A percentile compares a stretch with the other conserved stretches of the same genome.
Conservation (phyloP, 2,113 vertebrate species). For the Ariopsis seemanni region DNA sequence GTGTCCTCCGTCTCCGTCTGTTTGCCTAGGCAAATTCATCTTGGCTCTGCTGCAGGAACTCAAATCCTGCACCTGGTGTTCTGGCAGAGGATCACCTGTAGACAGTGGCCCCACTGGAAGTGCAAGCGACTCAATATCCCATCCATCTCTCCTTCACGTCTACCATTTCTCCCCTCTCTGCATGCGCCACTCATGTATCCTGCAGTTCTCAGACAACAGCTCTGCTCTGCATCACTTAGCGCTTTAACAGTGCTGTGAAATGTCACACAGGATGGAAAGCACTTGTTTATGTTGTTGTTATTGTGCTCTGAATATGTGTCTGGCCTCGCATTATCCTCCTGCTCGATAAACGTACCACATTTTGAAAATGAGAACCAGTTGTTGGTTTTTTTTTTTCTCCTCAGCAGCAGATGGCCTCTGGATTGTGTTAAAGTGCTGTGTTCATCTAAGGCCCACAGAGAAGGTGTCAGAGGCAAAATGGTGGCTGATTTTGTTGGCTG, state of each 20-base stretch:
- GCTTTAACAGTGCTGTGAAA: conserved; percentile 17
- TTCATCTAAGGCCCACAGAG: background rate
- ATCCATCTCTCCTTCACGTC: background rate
- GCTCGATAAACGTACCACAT: background rate
- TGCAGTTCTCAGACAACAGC: conserved; percentile 24
- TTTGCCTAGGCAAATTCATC: conserved; percentile 38
- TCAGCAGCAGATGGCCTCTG: conserved; percentile 25
- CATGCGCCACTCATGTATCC: conserved; percentile 13
- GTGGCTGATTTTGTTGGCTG: background rate
- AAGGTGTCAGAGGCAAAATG: conserved; percentile 26
- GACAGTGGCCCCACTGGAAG: conserved; percentile 38
- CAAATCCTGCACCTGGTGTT: conserved; percentile 44
- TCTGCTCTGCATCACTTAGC: conserved; percentile 25
- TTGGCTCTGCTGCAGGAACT: conserved; percentile 10
- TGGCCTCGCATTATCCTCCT: conserved; percentile 2
- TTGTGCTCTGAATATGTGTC: background rate
- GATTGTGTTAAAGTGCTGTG: conserved; percentile 21
- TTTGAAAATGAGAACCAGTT: background rate
- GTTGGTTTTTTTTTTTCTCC: background rate
- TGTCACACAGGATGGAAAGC: conserved; percentile 19
- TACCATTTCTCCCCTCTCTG: conserved; percentile 10
- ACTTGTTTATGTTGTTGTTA: conserved; percentile 33
- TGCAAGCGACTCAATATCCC: conserved; percentile 47
- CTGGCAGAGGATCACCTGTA: conserved; percentile 51
- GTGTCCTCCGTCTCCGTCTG: background rate